These are phyloP conservation scores for Tribolium castaneum DNA, from an alignment of 1,140 invertebrate genomes.

Conservation along the genomic window DNA sequence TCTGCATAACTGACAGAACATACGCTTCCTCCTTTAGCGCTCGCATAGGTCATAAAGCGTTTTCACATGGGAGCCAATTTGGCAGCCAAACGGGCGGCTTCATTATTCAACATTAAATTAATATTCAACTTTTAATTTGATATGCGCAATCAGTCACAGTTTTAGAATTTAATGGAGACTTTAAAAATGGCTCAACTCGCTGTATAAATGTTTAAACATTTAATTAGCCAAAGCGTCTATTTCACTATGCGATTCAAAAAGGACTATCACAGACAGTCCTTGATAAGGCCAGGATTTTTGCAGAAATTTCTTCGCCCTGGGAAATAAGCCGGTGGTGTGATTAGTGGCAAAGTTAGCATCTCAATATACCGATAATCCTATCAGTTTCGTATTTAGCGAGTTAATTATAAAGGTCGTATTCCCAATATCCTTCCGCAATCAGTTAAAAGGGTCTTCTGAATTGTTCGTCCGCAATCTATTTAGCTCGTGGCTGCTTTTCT, in stretches of 20 bases:
- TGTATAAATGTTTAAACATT: too few relatives aligned
- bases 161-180: not conserved
- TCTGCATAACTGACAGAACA: constrained; percentile 7
- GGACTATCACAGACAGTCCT: too few relatives aligned
- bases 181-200: not conserved
- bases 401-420: constrained; percentile 35
- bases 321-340: not conserved
- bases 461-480: constrained; percentile 10
- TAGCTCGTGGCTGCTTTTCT: constrained; percentile 33
- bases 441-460: constrained; percentile 29
- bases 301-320: not conserved
- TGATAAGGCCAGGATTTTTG: not conserved
- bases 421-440: constrained; percentile 29
- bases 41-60: not conserved
- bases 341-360: not conserved
- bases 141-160: not conserved
- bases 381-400: constrained; percentile 26
- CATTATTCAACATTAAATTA: constrained; percentile 14
- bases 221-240: too few relatives aligned
- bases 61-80: not conserved
- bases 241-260: too few relatives aligned
- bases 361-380: constrained; percentile 14
- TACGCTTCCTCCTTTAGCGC: not conserved
- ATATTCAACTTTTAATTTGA: constrained; percentile 16
- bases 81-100: not conserved